Conservation (phyloP, 2,888 invertebrate genomes). For the Mamestra brassicae region DNA sequence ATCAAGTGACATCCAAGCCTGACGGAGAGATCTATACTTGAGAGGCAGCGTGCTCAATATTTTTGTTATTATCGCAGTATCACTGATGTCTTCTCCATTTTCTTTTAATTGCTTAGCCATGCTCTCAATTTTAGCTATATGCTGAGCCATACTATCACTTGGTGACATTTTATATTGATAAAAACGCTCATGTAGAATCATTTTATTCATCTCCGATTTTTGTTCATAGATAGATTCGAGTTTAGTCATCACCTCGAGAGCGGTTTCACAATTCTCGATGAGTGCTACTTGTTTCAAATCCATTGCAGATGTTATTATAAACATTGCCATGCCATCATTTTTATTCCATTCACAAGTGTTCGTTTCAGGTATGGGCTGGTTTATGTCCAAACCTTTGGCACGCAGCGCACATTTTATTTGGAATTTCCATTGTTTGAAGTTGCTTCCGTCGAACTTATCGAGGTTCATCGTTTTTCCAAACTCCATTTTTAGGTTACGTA, state of each 20-base stretch:
- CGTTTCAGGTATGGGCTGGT: background rate
- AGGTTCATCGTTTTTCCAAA: background rate
- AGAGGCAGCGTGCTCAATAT: constrained; percentile 2
- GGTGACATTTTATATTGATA: constrained; percentile 12
- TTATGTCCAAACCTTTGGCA: background rate
- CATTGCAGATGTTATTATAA: background rate
- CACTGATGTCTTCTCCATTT: constrained; percentile 4
- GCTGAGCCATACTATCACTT: background rate
- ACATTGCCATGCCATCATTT: constrained; percentile 5
- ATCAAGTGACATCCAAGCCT: too few relatives aligned
- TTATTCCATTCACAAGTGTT: constrained; percentile 1
- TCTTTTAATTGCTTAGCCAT: constrained; percentile 5
- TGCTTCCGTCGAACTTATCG: background rate
- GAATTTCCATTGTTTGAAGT: constrained; percentile 1
- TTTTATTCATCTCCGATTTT: constrained; percentile 1
- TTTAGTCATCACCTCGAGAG: background rate
- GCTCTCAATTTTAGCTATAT: constrained; percentile 3
- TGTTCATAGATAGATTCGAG: constrained; percentile 10
- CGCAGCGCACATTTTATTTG: background rate
- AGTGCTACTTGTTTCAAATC: constrained; percentile 6
- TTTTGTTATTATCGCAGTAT: background rate
- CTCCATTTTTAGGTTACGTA: too few relatives aligned
- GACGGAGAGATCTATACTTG: too few relatives aligned
- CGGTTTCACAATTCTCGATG: constrained; percentile 1
- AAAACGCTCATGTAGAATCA: constrained; percentile 5